Evolutionary conservation across 2,888 invertebrate genomes (phyloP), one percentile per base, ranked within the genome.

Genomic region (Synanthedon myopaeformis): DNA sequence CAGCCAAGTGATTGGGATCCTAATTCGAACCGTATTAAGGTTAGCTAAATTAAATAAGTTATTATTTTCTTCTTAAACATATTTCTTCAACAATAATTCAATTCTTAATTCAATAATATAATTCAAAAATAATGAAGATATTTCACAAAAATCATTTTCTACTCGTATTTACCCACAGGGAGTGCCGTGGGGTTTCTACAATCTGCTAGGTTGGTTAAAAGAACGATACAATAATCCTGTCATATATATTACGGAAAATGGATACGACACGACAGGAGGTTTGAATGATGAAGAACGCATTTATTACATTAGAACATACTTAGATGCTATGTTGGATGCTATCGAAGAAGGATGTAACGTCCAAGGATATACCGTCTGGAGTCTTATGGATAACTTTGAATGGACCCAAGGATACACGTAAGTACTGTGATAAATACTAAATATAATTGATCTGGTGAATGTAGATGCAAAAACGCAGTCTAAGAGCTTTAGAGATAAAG

Each of bases 381-480:
- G 70, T 91, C 1, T n/a, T n/a, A 78, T 91, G 75, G 91, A 92
- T 62, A 90, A 89, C 64, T 90, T 91, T 61, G 91, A 91, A 70
- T 91, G 91, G 90, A 61, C 70, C 13, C 54, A 61, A 42, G 91
- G 91, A 50, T 91, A 89, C 64, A 74, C 68, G 82, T 89, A 72
- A 82, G 84, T 70, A 49, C 42, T 17, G 41, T 23, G 5, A 23
- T 23, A 23, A 23, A 23, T 23, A 23, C 23, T 17, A 5, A 23
- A 23, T 23, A 23, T 3, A 23, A 23, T 23, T 23, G 5, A 23
- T 17, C 17, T 17, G 1, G 17, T 17, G 17, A 23, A 23, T 23
- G 3, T 23, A 23, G 3, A 23, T 23, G 23, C 23, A 23, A 4
- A n/a, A n/a, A n/a, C n/a, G n/a, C n/a, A n/a, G n/a, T n/a, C n/a